Evolutionary conservation across 2,113 vertebrate species (phyloP).

Genomic region (Diphyllodes magnificus): DNA sequence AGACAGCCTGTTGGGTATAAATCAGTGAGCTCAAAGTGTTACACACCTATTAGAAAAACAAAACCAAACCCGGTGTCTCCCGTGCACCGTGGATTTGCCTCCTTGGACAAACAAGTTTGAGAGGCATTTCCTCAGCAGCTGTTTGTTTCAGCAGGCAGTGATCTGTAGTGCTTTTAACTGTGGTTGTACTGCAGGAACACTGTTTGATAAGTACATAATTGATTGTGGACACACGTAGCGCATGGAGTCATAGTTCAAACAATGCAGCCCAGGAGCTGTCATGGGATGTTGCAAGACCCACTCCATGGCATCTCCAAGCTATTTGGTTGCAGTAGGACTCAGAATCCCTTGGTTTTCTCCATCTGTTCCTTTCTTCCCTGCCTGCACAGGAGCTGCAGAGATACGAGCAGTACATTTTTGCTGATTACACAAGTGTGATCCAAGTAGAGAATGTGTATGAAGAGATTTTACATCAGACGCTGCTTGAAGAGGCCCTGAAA

Average conservation of each 20-base stretch:
- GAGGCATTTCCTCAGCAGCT: neutral
- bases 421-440: constrained; percentile 83
- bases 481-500: constrained; percentile 83
- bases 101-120: neutral
- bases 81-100: neutral
- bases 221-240: neutral
- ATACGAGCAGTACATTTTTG: constrained; percentile 80
- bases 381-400: constrained; percentile 79
- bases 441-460: constrained; percentile 90
- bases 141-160: neutral
- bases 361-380: neutral
- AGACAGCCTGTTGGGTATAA: neutral
- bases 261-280: neutral
- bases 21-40: neutral
- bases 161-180: neutral
- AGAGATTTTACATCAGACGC: constrained; percentile 79
- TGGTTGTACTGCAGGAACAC: neutral
- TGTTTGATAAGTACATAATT: neutral
- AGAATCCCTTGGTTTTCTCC: neutral
- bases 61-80: neutral
- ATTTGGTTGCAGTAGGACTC: neutral
- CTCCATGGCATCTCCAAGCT: neutral
- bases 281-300: neutral
- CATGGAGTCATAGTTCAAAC: neutral
- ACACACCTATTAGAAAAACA: constrained; percentile 2